These are phyloP conservation scores for Pseudomyrmex pallidus DNA, from an alignment of 1,140 invertebrate genomes.

Conservation along the genomic window DNA sequence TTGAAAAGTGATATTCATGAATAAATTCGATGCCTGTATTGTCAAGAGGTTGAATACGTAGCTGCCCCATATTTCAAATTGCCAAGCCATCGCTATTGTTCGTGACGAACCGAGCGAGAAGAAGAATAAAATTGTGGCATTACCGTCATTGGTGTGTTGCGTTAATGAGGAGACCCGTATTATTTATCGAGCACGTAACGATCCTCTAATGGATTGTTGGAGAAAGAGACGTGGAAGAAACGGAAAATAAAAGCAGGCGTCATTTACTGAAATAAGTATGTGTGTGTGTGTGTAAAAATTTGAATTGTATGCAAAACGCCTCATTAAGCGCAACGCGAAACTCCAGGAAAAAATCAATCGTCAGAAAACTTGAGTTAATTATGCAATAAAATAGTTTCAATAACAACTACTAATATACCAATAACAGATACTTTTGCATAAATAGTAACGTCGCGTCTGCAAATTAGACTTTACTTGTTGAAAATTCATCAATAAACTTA, in stretches of 20 bases:
- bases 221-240: constrained; percentile 24
- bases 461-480: background rate
- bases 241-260: background rate
- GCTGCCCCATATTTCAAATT: constrained; percentile 6
- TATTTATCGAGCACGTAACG: constrained; percentile 61
- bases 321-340: background rate
- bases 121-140: constrained; percentile 65
- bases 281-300: background rate
- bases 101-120: background rate
- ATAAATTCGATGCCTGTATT: constrained; percentile 38
- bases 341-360: background rate
- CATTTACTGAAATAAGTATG: background rate
- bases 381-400: background rate
- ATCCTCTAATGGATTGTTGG: constrained; percentile 66
- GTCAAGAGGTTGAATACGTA: constrained; percentile 29
- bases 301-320: background rate
- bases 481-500: background rate
- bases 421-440: too few relatives aligned
- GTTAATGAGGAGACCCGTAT: constrained; percentile 62
- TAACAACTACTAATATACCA: too few relatives aligned
- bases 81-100: constrained; percentile 58
- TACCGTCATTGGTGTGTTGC: constrained; percentile 65
- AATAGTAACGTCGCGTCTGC: background rate
- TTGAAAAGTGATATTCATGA: constrained; percentile 33
- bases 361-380: background rate